phyloP scores from a whole-genome alignment of 2,888 invertebrate species.

The Alloscopus bannaensis region DNA sequence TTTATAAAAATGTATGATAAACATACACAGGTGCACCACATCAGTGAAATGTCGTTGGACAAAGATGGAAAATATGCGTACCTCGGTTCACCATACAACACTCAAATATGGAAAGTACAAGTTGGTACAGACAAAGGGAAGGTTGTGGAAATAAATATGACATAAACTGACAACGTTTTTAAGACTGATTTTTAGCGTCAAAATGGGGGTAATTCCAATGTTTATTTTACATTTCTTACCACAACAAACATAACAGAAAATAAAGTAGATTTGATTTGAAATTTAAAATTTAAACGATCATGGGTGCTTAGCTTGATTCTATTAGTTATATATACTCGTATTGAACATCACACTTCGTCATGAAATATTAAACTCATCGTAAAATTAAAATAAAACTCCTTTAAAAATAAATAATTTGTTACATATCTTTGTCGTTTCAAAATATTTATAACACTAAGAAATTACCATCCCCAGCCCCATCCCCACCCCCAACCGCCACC shows the following conservation, averaged over 20 bases:
- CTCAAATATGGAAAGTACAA: constrained; percentile 68
- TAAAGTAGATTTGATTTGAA: constrained; percentile 21
- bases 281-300: not conserved
- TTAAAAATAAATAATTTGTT: not conserved
- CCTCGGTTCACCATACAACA: constrained; percentile 72
- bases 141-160: constrained; percentile 64
- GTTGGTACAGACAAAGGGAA: constrained; percentile 38
- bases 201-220: constrained; percentile 9
- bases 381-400: constrained; percentile 5
- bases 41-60: constrained; percentile 71
- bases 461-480: constrained; percentile 32
- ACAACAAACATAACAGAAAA: constrained; percentile 23
- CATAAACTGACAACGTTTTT: constrained; percentile 18
- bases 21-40: constrained; percentile 67
- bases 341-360: not conserved
- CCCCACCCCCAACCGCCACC: constrained; percentile 10
- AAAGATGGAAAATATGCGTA: constrained; percentile 69
- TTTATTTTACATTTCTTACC: constrained; percentile 44
- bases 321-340: not conserved
- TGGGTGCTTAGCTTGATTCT: not conserved
- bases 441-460: constrained; percentile 4
- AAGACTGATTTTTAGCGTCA: constrained; percentile 1
- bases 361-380: constrained; percentile 8
- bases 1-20: not conserved
- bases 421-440: not conserved